phyloP scores from a whole-genome alignment of 2,888 invertebrate genomes.

The Thecocarcelia acutangulata region DNA sequence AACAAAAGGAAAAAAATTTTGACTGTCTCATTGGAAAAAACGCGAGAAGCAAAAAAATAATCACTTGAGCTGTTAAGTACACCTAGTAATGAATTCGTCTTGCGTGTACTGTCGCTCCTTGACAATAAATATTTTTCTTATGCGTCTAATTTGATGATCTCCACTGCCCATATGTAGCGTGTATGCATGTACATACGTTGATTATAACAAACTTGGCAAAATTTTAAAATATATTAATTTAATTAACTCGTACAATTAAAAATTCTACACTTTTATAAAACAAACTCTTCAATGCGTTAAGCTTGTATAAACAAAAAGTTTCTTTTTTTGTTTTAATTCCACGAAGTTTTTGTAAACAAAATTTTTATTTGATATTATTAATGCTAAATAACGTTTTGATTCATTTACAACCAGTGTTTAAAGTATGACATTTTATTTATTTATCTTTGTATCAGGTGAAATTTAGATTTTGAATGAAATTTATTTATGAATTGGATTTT shows the following conservation, averaged over 20 bases:
- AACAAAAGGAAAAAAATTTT: too few species aligned
- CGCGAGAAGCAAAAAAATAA: too few species aligned
- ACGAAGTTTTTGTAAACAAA: constrained; percentile 40
- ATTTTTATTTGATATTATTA: constrained; percentile 20
- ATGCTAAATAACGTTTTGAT: constrained; percentile 31
- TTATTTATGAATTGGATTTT: constrained; percentile 7
- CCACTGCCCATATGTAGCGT: neutral
- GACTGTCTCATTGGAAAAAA: too few species aligned
- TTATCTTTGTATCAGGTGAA: constrained; percentile 55
- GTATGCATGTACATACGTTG: neutral
- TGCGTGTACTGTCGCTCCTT: too few species aligned
- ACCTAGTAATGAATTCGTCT: too few species aligned
- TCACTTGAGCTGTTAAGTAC: too few species aligned
- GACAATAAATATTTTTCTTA: too few species aligned
- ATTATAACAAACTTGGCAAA: constrained; percentile 36
- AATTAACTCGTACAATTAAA: constrained; percentile 36
- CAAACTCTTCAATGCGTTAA: constrained; percentile 11
- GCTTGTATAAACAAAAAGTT: constrained; percentile 40
- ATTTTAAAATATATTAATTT: constrained; percentile 36
- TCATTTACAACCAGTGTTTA: constrained; percentile 33
- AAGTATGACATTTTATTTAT: constrained; percentile 53
- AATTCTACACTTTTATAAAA: constrained; percentile 7
- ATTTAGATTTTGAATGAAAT: constrained; percentile 53
- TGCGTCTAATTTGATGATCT: too few species aligned
- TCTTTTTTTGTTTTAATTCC: constrained; percentile 33